Conservation (phyloP, 2,888 invertebrate genomes). For the Amiota communis region DNA sequence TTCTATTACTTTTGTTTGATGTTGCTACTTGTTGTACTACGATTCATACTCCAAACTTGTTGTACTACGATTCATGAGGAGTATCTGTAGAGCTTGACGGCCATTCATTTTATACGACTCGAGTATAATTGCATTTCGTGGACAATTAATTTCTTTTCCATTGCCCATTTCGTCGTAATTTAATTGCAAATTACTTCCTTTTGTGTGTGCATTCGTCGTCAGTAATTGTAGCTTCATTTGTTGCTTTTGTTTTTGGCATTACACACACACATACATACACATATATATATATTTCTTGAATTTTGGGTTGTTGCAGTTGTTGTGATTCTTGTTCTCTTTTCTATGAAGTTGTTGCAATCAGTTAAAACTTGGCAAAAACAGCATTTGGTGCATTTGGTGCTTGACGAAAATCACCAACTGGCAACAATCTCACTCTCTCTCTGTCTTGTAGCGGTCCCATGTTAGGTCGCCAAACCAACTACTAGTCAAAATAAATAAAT, state of each 20-base stretch:
- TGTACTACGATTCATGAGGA: too few relatives aligned
- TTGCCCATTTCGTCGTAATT: conserved; percentile 73
- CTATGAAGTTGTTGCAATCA: conserved; percentile 10
- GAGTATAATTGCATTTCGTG: conserved; percentile 74
- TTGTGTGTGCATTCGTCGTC: conserved; percentile 45
- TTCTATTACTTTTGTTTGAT: conserved; percentile 35
- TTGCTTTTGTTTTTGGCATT: conserved; percentile 40
- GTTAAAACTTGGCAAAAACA: conserved; percentile 11
- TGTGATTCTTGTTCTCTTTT: neutral
- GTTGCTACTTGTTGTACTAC: neutral
- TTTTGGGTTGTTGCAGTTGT: conserved; percentile 23
- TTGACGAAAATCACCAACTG: neutral
- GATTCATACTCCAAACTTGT: too few relatives aligned
- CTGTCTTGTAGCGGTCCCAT: neutral
- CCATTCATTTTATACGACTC: conserved; percentile 48
- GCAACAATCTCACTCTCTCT: neutral
- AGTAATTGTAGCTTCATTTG: conserved; percentile 65
- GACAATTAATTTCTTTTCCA: conserved; percentile 74
- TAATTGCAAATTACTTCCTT: conserved; percentile 74
- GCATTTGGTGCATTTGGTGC: neutral
- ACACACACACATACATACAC: too few relatives aligned
- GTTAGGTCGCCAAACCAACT: neutral
- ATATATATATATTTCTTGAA: conserved; percentile 2
- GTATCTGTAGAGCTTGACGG: conserved; percentile 29
- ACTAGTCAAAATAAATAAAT: neutral